These are phyloP conservation scores for Trichopoda pennipes DNA, from an alignment of 2,888 invertebrate species.

Conservation along the genomic window DNA sequence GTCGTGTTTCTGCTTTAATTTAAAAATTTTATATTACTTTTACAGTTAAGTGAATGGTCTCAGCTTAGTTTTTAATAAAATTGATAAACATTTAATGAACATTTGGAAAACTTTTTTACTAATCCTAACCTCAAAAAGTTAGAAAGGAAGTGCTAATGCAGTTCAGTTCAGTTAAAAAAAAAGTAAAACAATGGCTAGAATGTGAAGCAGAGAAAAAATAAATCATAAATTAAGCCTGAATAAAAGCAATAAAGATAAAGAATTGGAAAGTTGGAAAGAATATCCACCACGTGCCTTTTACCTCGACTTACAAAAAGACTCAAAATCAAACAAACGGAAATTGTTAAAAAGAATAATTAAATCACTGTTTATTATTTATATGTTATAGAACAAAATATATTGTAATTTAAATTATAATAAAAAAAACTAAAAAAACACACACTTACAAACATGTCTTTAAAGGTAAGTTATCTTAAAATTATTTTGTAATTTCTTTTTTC, in stretches of 20 bases:
- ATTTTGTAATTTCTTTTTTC: not conserved
- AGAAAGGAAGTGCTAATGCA: conserved; percentile 58
- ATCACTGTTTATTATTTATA: conserved; percentile 10
- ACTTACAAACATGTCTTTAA: conserved; percentile 51
- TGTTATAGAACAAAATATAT: conserved; percentile 23
- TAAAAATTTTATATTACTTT: conserved; percentile 13
- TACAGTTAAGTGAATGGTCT: conserved; percentile 58
- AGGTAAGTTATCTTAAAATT: conserved; percentile 48
- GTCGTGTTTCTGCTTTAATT: not conserved
- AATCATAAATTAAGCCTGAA: not conserved
- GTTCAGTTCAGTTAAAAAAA: not conserved
- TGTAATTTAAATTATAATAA: conserved; percentile 16
- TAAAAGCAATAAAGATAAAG: conserved; percentile 1
- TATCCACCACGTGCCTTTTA: conserved; percentile 51
- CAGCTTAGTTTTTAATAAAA: conserved; percentile 32
- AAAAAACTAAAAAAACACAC: not conserved
- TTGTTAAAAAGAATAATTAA: conserved; percentile 13
- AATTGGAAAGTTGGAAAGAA: conserved; percentile 46
- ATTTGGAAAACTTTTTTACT: not conserved
- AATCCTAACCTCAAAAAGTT: conserved; percentile 28
- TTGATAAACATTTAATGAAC: conserved; percentile 18
- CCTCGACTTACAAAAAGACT: not conserved
- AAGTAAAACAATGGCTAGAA: not conserved
- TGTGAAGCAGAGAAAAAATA: conserved; percentile 18
- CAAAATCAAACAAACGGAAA: not conserved